phyloP scores from a whole-genome alignment of 2,888 invertebrate species.

The Blastobasis lacticolella region DNA sequence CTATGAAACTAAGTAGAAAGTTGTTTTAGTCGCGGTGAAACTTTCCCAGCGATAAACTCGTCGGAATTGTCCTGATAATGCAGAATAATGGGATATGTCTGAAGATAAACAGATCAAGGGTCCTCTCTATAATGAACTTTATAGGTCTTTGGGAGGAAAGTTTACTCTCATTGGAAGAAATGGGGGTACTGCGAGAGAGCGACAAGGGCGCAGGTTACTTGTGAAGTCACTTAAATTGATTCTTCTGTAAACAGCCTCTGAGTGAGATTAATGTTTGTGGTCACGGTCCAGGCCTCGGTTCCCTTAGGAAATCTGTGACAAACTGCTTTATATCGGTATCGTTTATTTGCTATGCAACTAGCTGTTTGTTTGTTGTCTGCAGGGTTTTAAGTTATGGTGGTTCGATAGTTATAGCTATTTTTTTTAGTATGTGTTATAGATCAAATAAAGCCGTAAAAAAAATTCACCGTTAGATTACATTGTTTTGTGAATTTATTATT shows the following conservation, averaged over 20 bases:
- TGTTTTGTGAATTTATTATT: too few relatives aligned
- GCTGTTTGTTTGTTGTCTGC: too few relatives aligned
- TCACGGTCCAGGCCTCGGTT: too few relatives aligned
- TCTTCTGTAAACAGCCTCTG: conserved; percentile 32
- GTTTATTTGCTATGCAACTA: too few relatives aligned
- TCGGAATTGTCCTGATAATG: conserved; percentile 53
- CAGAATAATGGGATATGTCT: conserved; percentile 55
- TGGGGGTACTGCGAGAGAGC: conserved; percentile 32
- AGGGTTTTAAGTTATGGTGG: too few relatives aligned
- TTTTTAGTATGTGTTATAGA: too few relatives aligned
- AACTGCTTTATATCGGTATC: too few relatives aligned
- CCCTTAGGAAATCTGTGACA: too few relatives aligned
- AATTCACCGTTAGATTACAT: too few relatives aligned
- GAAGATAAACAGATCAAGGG: conserved; percentile 50
- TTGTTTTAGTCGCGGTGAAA: conserved; percentile 26
- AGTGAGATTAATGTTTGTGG: conserved; percentile 37
- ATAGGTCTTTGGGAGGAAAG: conserved; percentile 41
- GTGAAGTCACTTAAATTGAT: conserved; percentile 46
- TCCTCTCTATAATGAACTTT: conserved; percentile 42
- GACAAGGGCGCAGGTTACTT: conserved; percentile 28
- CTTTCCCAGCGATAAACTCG: conserved; percentile 39
- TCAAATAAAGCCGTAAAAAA: too few relatives aligned
- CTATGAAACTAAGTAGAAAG: conserved; percentile 9
- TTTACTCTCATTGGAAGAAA: conserved; percentile 56
- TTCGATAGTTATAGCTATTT: too few relatives aligned